phyloP scores from a whole-genome alignment of 2,797 vertebrate species.

The Potorous gilbertii region DNA sequence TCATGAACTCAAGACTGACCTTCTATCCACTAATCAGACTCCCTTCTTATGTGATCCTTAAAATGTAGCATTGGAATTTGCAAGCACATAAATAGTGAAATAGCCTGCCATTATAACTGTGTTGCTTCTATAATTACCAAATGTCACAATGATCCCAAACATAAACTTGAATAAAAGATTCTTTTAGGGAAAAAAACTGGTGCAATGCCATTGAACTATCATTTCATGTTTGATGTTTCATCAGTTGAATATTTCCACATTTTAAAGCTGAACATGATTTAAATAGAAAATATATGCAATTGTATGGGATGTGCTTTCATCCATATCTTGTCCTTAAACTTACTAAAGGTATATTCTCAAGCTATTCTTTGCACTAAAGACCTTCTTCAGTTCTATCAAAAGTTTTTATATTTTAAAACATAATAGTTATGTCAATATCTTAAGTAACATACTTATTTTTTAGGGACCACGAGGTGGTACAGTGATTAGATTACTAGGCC shows the following conservation, averaged over 20 bases:
- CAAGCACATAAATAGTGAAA: not conserved
- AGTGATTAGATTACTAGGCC: not conserved
- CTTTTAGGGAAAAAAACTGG: not conserved
- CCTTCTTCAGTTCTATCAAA: conserved; percentile 4
- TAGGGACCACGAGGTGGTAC: not conserved
- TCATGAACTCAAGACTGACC: not conserved
- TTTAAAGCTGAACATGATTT: conserved; percentile 67
- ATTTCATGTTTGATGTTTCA: conserved; percentile 34
- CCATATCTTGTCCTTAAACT: conserved; percentile 66
- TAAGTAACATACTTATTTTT: conserved; percentile 46
- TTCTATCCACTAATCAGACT: not conserved
- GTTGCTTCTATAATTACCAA: not conserved
- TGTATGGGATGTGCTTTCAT: conserved; percentile 45
- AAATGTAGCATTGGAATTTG: conserved; percentile 35
- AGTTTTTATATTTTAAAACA: conserved; percentile 31
- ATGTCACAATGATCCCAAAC: not conserved
- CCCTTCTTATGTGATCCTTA: not conserved
- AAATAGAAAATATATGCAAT: conserved; percentile 56
- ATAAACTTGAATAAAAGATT: conserved; percentile 1
- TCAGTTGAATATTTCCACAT: conserved; percentile 22
- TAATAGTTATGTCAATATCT: conserved; percentile 31
- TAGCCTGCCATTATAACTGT: conserved; percentile 1
- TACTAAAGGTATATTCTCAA: conserved; percentile 28
- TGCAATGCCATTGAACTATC: not conserved
- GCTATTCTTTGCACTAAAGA: too few relatives aligned